Conservation (phyloP, 2,797 vertebrate species). For the Poecilia picta region DNA sequence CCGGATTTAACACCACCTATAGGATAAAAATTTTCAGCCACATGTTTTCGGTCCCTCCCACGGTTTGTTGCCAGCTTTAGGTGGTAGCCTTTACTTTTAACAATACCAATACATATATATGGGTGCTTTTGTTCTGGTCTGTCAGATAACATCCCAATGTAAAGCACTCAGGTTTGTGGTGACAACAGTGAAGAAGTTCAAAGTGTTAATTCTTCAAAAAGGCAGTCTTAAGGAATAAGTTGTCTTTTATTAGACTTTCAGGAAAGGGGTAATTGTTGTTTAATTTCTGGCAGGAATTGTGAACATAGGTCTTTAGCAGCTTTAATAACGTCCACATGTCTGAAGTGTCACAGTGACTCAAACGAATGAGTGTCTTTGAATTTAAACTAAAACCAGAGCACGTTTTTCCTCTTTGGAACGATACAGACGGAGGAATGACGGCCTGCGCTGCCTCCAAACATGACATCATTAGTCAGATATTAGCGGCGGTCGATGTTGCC, state of each 20-base stretch:
- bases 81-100: not conserved
- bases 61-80: not conserved
- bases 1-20: not conserved
- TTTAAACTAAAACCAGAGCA: constrained; percentile 12
- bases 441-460: constrained; percentile 42
- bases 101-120: not conserved
- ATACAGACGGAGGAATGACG: constrained; percentile 20
- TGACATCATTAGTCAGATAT: constrained; percentile 62
- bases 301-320: not conserved
- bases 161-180: not conserved
- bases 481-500: constrained; percentile 19
- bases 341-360: not conserved
- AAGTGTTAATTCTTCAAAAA: not conserved
- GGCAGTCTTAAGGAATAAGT: not conserved
- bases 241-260: not conserved
- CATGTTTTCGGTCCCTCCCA: not conserved
- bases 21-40: not conserved
- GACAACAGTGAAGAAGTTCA: not conserved
- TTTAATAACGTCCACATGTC: constrained; percentile 16
- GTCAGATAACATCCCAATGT: not conserved
- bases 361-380: constrained; percentile 18
- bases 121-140: not conserved
- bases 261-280: not conserved
- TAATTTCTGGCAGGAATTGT: not conserved
- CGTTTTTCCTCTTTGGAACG: constrained; percentile 30